These are phyloP conservation scores for Heliconius hewitsoni DNA, from an alignment of 1,140 invertebrate species.

Conservation along the genomic window DNA sequence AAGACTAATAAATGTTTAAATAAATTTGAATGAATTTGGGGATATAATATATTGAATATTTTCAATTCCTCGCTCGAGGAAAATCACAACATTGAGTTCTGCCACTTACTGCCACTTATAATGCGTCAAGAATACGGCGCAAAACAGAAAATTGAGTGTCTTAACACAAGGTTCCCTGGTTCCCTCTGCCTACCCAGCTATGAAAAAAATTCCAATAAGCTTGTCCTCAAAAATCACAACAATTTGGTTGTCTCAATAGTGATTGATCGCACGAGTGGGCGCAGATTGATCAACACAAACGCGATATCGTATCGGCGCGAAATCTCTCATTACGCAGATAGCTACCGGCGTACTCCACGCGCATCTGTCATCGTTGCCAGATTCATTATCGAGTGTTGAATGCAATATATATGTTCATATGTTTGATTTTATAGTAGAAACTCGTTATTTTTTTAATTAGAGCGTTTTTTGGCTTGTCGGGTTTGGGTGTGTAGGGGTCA, in stretches of 20 bases:
- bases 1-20: no score
- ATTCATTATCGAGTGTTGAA: neutral
- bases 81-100: no score
- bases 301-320: constrained; percentile 43
- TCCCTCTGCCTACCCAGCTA: no score
- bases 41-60: no score
- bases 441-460: constrained; percentile 1
- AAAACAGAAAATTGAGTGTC: no score
- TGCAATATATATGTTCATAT: neutral
- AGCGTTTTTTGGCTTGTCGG: neutral
- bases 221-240: neutral
- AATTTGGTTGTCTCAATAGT: neutral
- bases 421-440: neutral
- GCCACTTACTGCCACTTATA: no score
- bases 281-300: constrained; percentile 21
- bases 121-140: no score
- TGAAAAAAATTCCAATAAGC: no score
- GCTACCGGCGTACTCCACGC: constrained; percentile 42
- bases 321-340: constrained; percentile 68
- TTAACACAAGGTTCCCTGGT: no score
- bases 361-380: constrained; percentile 54
- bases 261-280: constrained; percentile 24
- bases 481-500: neutral
- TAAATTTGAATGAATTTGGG: no score
- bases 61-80: no score